phyloP scores from a whole-genome alignment of 2,113 vertebrate species.

The Notiomystis cincta region DNA sequence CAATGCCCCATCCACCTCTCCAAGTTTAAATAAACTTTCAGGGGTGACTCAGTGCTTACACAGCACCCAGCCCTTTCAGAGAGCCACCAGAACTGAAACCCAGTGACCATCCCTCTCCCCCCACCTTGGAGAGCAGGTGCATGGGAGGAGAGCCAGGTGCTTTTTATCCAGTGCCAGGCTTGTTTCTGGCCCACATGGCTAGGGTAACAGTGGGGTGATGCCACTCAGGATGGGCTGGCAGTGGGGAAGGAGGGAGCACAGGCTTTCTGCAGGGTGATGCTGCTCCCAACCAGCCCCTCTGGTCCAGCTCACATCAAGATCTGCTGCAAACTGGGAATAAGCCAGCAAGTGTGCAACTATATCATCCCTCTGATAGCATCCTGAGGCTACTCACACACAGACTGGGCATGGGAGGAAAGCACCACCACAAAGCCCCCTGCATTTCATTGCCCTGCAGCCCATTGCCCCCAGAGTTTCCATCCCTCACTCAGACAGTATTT shows the following conservation, averaged over 20 bases:
- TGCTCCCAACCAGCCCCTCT: not conserved
- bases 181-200: not conserved
- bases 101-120: rapidly evolving
- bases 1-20: not conserved
- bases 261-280: not conserved
- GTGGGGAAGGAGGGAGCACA: not conserved
- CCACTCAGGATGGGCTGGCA: rapidly evolving
- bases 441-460: not conserved
- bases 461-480: not conserved
- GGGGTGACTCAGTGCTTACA: not conserved
- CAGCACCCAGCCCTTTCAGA: not conserved
- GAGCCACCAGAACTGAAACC: not conserved
- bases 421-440: not conserved
- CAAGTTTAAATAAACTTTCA: not conserved
- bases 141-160: not conserved
- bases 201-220: not conserved
- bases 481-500: not conserved
- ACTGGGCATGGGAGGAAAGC: not conserved
- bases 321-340: not conserved
- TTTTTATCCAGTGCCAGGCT: not conserved
- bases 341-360: rapidly evolving
- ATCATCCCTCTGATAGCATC: not conserved
- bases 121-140: not conserved
- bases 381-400: not conserved
- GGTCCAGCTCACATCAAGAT: rapidly evolving